A percentile compares a stretch with the other conserved stretches of the same genome.
Evolutionary conservation across 2,888 invertebrate species (phyloP).

Genomic region (Eurois occulta): DNA sequence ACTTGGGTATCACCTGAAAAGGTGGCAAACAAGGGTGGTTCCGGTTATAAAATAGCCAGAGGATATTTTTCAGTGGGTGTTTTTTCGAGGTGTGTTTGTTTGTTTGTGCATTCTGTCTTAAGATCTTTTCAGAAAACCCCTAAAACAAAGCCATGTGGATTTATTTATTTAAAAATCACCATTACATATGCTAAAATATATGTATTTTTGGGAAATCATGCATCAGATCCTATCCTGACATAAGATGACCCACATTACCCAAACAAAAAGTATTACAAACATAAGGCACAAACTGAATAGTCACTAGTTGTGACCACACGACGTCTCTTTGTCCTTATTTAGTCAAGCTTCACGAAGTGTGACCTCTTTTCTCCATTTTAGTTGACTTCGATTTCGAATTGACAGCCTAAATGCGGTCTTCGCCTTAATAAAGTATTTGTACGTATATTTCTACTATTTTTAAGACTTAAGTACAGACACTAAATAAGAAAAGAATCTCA

Average conservation of each 20-base stretch:
- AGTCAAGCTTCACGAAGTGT: slow-evolving; percentile 21
- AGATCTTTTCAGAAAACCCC: not conserved
- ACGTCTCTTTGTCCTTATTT: slow-evolving; percentile 49
- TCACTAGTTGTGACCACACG: slow-evolving; percentile 26
- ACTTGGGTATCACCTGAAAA: not conserved
- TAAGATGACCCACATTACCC: slow-evolving; percentile 1
- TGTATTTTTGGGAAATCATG: not conserved
- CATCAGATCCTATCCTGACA: not conserved
- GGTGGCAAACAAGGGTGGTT: not conserved
- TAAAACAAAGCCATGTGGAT: not conserved
- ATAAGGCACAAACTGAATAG: slow-evolving; percentile 33
- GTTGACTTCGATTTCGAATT: slow-evolving; percentile 22
- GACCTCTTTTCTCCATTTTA: slow-evolving; percentile 37
- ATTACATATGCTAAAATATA: not conserved
- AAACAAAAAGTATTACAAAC: slow-evolving; percentile 30
- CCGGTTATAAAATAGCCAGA: not conserved
- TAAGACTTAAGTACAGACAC: not conserved
- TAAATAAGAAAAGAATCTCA: not conserved
- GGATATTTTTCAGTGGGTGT: not conserved
- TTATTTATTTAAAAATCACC: not conserved
- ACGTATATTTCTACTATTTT: not conserved
- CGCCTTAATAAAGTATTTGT: not conserved
- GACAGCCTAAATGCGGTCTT: not conserved
- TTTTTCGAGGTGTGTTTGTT: too few species aligned
- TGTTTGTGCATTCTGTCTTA: not conserved